phyloP scores from a whole-genome alignment of 2,888 invertebrate species.

The Neoaliturus tenellus region DNA sequence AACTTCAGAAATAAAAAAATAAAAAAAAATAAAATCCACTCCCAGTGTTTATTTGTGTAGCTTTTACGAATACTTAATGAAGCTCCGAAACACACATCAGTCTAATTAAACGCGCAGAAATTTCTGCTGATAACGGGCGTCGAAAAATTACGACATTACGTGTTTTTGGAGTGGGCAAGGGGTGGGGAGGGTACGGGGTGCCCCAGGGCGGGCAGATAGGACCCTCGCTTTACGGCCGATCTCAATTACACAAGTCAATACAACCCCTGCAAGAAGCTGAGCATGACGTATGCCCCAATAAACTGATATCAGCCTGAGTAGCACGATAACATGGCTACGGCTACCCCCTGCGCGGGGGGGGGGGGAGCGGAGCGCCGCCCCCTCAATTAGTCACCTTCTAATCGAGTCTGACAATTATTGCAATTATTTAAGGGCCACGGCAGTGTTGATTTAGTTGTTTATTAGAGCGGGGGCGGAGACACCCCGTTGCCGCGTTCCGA shows the following conservation, averaged over 20 bases:
- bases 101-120: neutral
- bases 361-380: conserved; percentile 11
- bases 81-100: neutral
- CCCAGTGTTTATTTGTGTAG: neutral
- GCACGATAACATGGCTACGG: conserved; percentile 54
- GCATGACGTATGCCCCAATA: conserved; percentile 25
- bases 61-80: neutral
- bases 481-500: conserved; percentile 35
- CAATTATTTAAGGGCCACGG: conserved; percentile 50
- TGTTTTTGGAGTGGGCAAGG: neutral
- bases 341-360: neutral
- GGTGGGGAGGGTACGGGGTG: neutral
- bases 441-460: conserved; percentile 55
- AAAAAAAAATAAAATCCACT: neutral
- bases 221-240: neutral
- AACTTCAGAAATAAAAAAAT: neutral
- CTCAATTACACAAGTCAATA: conserved; percentile 49
- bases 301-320: conserved; percentile 35
- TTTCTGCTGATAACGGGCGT: neutral
- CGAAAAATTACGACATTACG: conserved; percentile 13
- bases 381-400: conserved; percentile 54
- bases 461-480: conserved; percentile 17
- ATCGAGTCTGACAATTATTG: conserved; percentile 58
- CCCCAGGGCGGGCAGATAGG: neutral
- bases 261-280: conserved; percentile 33